These are phyloP conservation scores for Pseudotriccus pelzelni DNA, from an alignment of 2,797 vertebrate genomes.

Conservation along the genomic window DNA sequence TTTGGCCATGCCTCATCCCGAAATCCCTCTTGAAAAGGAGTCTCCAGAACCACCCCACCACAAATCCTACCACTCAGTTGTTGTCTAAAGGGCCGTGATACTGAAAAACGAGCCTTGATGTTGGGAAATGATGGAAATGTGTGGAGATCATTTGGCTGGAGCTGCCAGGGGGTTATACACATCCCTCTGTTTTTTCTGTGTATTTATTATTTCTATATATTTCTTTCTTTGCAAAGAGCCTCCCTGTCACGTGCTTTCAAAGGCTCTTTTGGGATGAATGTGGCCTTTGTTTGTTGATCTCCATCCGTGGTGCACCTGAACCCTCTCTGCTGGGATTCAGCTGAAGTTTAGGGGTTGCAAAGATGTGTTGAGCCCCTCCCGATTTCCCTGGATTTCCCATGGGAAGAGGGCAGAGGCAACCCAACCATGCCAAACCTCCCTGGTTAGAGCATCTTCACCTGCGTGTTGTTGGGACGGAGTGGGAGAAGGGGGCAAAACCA, in stretches of 20 bases:
- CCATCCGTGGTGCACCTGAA: background rate
- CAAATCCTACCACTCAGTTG: background rate
- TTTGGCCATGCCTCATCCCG: background rate
- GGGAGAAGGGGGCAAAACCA: background rate
- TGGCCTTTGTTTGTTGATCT: background rate
- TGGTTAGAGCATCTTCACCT: background rate
- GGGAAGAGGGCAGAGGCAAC: background rate
- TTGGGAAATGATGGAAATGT: conserved; percentile 18
- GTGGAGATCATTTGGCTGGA: conserved; percentile 17
- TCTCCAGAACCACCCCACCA: background rate
- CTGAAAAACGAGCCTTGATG: conserved; percentile 38
- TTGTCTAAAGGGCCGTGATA: background rate
- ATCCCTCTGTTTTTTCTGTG: background rate
- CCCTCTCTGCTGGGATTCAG: background rate
- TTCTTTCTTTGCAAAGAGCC: background rate
- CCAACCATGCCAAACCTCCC: fast-evolving
- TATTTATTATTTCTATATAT: background rate
- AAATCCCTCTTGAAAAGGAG: background rate
- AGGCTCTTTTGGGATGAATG: conserved; percentile 19
- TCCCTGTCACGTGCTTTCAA: background rate
- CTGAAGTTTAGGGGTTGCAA: background rate
- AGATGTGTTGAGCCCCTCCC: fast-evolving
- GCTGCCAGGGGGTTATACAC: background rate
- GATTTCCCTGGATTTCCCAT: fast-evolving
- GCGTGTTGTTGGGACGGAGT: fast-evolving